Percentiles rank a stretch among this genome's conserved stretches.
Evolutionary conservation across 2,113 vertebrate species (phyloP).

Genomic region (Nerophis ophidion): DNA sequence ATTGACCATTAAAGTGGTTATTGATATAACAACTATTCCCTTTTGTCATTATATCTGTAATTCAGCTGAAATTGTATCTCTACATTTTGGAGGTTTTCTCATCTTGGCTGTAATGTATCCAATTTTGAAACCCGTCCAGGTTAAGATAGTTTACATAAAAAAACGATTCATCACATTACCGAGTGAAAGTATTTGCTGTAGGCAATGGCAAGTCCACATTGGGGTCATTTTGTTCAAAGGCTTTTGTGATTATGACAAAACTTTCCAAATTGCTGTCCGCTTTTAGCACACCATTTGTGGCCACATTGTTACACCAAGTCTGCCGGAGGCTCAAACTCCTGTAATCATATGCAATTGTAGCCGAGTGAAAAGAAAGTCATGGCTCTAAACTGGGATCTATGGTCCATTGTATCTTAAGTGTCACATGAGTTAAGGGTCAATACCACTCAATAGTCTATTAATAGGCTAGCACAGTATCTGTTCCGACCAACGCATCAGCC

Average conservation of each 20-base stretch:
- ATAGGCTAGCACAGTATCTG: constrained; percentile 68
- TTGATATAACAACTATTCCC: constrained; percentile 70
- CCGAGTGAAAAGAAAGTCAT: constrained; percentile 68
- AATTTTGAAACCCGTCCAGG: constrained; percentile 50
- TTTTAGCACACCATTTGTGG: constrained; percentile 50
- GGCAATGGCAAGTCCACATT: constrained; percentile 42
- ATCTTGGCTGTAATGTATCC: constrained; percentile 55
- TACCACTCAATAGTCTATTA: constrained; percentile 79
- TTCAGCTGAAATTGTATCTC: constrained; percentile 69
- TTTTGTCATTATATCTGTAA: constrained; percentile 68
- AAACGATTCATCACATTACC: constrained; percentile 43
- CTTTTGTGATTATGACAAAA: constrained; percentile 66
- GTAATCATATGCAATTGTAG: constrained; percentile 78
- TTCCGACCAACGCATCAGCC: constrained; percentile 64
- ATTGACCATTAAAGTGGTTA: constrained; percentile 73
- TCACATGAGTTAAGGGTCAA: constrained; percentile 72
- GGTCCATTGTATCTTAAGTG: constrained; percentile 76
- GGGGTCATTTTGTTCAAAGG: constrained; percentile 46
- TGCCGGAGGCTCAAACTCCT: constrained; percentile 58
- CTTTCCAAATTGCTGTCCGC: constrained; percentile 62
- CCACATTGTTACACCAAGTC: constrained; percentile 43
- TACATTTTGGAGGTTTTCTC: constrained; percentile 58
- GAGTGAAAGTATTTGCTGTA: constrained; percentile 24
- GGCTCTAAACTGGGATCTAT: constrained; percentile 70
- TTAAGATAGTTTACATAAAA: constrained; percentile 45